Percentiles rank a stretch among this genome's conserved stretches.
Evolutionary conservation across 2,797 vertebrate species (phyloP).

Genomic region (Naso thynnoides): DNA sequence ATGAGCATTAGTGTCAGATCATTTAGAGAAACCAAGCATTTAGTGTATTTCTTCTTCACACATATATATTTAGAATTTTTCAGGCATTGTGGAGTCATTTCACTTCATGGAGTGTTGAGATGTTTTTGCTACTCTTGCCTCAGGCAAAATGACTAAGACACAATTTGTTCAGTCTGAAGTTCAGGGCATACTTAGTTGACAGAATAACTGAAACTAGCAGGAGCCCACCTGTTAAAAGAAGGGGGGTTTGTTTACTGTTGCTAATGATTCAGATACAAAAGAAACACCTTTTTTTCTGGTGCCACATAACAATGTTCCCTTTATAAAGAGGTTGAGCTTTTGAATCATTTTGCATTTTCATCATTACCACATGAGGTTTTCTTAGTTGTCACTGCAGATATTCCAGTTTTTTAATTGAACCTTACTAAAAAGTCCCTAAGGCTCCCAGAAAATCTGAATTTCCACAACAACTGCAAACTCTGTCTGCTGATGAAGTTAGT

Average conservation of each 20-base stretch:
- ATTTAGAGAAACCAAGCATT: constrained; percentile 27
- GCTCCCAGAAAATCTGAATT: background rate
- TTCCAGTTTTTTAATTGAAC: too few species aligned
- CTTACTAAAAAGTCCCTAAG: too few species aligned
- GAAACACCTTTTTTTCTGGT: too few species aligned
- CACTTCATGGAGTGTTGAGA: background rate
- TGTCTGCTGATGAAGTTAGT: too few species aligned
- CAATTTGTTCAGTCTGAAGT: constrained; percentile 14
- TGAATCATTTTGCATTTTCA: too few species aligned
- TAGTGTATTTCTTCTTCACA: constrained; percentile 19
- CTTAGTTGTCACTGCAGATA: too few species aligned
- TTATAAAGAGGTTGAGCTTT: too few species aligned
- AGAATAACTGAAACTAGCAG: constrained; percentile 13
- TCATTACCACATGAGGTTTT: too few species aligned
- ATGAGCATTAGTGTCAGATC: constrained; percentile 37
- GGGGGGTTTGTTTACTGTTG: too few species aligned
- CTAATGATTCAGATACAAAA: too few species aligned
- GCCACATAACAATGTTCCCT: too few species aligned
- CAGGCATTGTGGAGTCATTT: background rate
- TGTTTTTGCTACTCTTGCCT: background rate
- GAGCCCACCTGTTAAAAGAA: too few species aligned
- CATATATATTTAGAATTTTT: constrained; percentile 20
- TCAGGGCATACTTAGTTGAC: background rate
- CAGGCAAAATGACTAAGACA: constrained; percentile 8
- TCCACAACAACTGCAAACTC: background rate